Base-by-base conservation (phyloP, 2,797 vertebrate species). In the Benthosema pterotum region DNA sequence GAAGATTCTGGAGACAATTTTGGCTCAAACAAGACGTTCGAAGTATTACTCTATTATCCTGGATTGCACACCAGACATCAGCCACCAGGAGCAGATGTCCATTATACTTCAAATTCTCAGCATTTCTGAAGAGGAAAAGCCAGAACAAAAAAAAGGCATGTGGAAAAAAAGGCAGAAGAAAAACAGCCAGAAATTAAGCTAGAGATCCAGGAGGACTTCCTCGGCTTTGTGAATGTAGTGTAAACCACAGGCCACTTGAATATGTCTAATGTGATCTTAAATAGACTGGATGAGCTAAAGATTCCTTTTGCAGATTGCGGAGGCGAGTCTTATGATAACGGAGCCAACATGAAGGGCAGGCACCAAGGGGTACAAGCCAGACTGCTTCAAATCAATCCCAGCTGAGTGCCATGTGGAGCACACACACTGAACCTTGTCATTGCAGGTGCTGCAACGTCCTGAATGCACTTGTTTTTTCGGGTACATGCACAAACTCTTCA, bases 81-180 rank as follows among this genome's bases (percentile, higher is more conserved):
- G 71, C 17, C 56, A 74, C 45, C 57, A 79, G 55, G 58, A 73
- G 19, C 60, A 71, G 32, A 50, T 53, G 59, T 70, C 52, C n/a
- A 49, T 71, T 22, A 55, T 77, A 16, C n/a, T 61, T 1, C 53
- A 55, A 50, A 61, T 11, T 6, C 22, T 76, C 19, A 22, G 42
- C 13, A 9, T 17, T 60, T 66, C 19, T 22, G 19, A 22, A 25
- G 47, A 70, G 22, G 13, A 9, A 55, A 47, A 48, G 48, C 54
- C 63, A 22, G 19, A 22, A 22, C 2, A 22, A 4, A 22, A 22
- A 22, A n/a, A n/a, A n/a, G n/a, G n/a, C n/a, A n/a, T n/a, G n/a
- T n/a, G n/a, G 47, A 70, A 17, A 11, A 9, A 55, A 47, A 48
- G 48, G 50, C 63, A 22, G 19, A 22, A 22, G 19, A 22, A 4